Evolutionary conservation across 2,888 invertebrate species (phyloP), one percentile per base, ranked within the genome.

Genomic region (Zele albiditarsus): DNA sequence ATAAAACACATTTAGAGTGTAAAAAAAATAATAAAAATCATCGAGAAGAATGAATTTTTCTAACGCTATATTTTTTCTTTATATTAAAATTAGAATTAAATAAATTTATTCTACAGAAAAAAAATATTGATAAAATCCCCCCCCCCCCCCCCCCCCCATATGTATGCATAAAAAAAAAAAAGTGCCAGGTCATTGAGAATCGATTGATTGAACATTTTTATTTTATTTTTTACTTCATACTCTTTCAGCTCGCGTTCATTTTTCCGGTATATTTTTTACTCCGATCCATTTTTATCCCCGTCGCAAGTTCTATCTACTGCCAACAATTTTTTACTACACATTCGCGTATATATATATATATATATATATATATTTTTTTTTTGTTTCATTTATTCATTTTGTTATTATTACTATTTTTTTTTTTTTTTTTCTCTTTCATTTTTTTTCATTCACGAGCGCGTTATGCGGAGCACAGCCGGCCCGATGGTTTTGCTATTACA

Each of bases 101-200:
- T 38, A 38, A 38, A 38, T 38, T 38, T 38, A 38, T 38, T 2
- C 12, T 2, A 38, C 10, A 38, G 12, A 38, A 38, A 38, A 8
- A 38, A 38, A 38, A 38, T 5, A 31, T 6, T 38, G 38, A 38
- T 38, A 12, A 8, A 38, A 38, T 38, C 38, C 38, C 8, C 10
- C 12, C 38, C 8, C 31, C 38, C 8, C 12, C 12, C 38, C 38
- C 8, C 10, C 12, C 38, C 8, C 31, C 38, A 38, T 38, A 38
- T 38, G 38, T 38, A 38, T 38, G 38, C 5, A 42, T 3, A 25
- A 38, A 42, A 25, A 25, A 25, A 16, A 67, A 49, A 67, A 46
- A 27, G 69, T 69, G 62, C 33, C 63, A 27, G 73, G 73, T 74
- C 73, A 74, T 62, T 68, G 49, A 31, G 46, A 38, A 74, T 69